phyloP scores from a whole-genome alignment of 2,113 vertebrate species.

The Motacilla alba region DNA sequence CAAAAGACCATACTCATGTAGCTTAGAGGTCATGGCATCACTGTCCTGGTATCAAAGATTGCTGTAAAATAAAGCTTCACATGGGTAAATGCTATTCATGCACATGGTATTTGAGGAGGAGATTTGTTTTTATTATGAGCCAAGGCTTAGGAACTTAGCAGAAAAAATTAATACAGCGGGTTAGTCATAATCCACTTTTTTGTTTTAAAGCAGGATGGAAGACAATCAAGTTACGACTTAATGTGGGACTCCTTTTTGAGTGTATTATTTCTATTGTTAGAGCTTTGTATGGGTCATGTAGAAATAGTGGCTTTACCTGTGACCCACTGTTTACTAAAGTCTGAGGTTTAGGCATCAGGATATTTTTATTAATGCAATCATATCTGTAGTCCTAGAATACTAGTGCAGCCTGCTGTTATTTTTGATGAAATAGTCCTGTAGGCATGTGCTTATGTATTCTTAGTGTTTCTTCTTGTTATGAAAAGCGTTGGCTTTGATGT shows the following conservation, averaged over 20 bases:
- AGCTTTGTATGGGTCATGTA: background rate
- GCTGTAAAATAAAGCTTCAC: background rate
- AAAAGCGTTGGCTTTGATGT: constrained; percentile 40
- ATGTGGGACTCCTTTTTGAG: background rate
- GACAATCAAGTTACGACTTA: background rate
- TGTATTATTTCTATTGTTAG: background rate
- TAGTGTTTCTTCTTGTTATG: background rate
- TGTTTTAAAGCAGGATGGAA: background rate
- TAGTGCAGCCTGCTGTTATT: background rate
- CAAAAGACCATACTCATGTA: background rate
- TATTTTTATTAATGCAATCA: background rate
- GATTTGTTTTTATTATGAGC: background rate
- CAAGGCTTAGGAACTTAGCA: background rate
- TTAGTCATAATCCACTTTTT: background rate
- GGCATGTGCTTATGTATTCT: background rate
- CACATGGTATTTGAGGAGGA: background rate
- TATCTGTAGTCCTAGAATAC: background rate
- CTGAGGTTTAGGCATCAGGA: background rate
- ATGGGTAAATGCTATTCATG: background rate
- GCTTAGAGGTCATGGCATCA: background rate
- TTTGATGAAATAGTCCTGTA: background rate
- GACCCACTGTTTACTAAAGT: background rate
- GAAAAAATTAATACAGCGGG: background rate
- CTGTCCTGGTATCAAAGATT: background rate
- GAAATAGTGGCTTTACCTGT: background rate